Evolutionary conservation across 2,797 vertebrate genomes (phyloP).

Genomic region (Leptoclinus maculatus): DNA sequence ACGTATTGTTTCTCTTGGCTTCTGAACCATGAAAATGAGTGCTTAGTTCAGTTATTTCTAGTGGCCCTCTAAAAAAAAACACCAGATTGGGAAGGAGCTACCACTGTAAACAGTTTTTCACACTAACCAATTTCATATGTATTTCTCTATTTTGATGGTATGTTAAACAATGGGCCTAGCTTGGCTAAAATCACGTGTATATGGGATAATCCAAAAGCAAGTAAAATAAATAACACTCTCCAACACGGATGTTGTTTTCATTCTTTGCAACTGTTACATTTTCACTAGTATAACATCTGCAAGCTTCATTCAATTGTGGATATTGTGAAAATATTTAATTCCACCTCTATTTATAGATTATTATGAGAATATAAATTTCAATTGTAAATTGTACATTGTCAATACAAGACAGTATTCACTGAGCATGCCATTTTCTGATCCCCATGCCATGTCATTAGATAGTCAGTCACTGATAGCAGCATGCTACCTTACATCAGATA

Average conservation of each 20-base stretch:
- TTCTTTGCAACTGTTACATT: neutral
- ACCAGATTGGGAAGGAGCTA: neutral
- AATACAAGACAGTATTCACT: neutral
- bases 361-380: neutral
- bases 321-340: neutral
- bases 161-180: neutral
- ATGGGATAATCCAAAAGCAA: neutral
- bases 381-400: neutral
- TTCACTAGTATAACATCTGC: neutral
- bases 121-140: neutral
- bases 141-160: neutral
- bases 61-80: neutral
- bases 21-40: neutral
- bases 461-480: neutral
- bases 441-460: neutral
- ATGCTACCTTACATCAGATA: neutral
- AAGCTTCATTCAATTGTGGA: neutral
- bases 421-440: neutral
- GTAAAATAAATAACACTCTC: neutral
- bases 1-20: neutral
- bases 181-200: neutral
- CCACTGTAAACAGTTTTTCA: neutral
- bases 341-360: neutral
- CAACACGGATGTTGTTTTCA: neutral
- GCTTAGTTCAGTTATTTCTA: neutral